These are phyloP conservation scores for Hydrochoerus hydrochaeris DNA, from an alignment of 2,113 vertebrate genomes.

Conservation along the genomic window DNA sequence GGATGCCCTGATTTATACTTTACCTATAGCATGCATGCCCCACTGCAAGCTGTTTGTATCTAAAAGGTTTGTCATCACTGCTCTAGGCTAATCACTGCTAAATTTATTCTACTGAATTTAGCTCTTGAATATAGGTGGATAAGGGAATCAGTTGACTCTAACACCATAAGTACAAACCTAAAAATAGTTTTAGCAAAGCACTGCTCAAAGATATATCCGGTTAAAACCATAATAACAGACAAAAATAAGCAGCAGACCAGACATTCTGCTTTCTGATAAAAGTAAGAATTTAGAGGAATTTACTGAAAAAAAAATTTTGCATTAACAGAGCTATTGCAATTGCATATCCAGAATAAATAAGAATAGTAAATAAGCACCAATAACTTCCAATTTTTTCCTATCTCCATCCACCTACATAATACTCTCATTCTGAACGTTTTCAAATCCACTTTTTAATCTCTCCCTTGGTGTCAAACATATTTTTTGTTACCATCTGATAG, in stretches of 20 bases:
- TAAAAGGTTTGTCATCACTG: not conserved
- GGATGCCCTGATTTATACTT: conserved; percentile 50
- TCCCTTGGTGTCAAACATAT: not conserved
- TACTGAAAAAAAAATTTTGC: conserved; percentile 39
- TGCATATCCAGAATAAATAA: conserved; percentile 56
- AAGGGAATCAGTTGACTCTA: conserved; percentile 47
- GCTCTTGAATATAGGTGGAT: conserved; percentile 59
- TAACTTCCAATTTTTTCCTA: conserved; percentile 1
- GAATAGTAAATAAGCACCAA: not conserved
- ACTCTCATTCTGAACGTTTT: not conserved
- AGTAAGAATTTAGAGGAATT: conserved; percentile 40
- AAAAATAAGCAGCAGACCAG: conserved; percentile 62
- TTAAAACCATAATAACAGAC: conserved; percentile 66
- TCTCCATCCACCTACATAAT: not conserved
- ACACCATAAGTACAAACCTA: conserved; percentile 56
- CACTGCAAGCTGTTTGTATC: not conserved
- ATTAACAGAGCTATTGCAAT: conserved; percentile 50
- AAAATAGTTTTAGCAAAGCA: conserved; percentile 72
- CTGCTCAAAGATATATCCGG: conserved; percentile 51
- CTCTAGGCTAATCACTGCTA: conserved; percentile 66
- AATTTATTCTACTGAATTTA: conserved; percentile 72
- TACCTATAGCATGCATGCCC: not conserved
- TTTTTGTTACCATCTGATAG: conserved; percentile 12
- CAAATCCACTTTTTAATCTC: conserved; percentile 2
- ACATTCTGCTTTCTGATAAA: conserved; percentile 56